Conservation (phyloP, 2,888 invertebrate species). For the Eremobia ochroleuca region DNA sequence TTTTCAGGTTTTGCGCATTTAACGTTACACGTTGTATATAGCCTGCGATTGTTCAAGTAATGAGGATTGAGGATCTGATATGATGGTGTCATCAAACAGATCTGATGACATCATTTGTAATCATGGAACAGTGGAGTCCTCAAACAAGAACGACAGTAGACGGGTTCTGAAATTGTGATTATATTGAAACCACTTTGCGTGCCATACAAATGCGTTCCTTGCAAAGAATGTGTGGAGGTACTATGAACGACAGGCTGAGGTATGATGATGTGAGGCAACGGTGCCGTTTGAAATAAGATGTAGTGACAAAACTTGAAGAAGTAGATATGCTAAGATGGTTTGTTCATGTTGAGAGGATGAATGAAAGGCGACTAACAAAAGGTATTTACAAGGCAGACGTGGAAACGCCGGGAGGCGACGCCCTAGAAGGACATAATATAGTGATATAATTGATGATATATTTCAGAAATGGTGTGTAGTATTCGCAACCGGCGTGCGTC, state of each 20-base stretch:
- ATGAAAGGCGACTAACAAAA: neutral
- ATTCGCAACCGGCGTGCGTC: neutral
- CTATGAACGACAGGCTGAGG: neutral
- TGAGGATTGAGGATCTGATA: conserved; percentile 1
- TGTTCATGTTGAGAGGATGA: neutral
- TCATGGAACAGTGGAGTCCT: neutral
- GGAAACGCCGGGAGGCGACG: neutral
- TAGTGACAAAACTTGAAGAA: neutral
- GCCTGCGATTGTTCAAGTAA: neutral
- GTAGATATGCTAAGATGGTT: neutral
- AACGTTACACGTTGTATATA: too few relatives aligned
- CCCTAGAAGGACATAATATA: neutral
- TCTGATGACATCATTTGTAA: neutral
- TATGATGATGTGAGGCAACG: too few relatives aligned
- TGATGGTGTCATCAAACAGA: conserved; percentile 15
- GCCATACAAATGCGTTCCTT: neutral
- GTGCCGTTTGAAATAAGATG: neutral
- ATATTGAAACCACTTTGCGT: neutral
- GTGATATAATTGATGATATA: neutral
- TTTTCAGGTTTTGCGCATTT: too few relatives aligned
- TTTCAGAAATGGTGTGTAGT: neutral
- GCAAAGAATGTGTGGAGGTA: neutral
- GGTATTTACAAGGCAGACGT: too few relatives aligned
- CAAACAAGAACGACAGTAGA: neutral
- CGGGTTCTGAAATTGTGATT: neutral